Evolutionary conservation across 2,113 vertebrate genomes (phyloP).

Genomic region (Strix aluco): DNA sequence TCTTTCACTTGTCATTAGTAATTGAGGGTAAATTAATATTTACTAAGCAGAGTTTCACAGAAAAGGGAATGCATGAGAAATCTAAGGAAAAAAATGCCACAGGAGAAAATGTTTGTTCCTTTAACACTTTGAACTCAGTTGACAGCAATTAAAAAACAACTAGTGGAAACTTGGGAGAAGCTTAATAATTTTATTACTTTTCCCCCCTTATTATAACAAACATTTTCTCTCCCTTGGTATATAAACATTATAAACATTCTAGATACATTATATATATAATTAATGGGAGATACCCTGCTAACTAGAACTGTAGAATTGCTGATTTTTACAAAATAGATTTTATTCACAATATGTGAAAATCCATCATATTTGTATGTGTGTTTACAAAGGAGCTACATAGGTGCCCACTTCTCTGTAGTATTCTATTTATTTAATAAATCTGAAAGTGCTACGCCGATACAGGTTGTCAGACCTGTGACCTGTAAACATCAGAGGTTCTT

Average conservation of each 20-base stretch:
- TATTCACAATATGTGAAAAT: neutral
- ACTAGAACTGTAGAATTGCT: neutral
- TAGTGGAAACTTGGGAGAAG: constrained; percentile 7
- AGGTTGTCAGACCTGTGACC: neutral
- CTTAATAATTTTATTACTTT: constrained; percentile 5
- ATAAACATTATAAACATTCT: neutral
- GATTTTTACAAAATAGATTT: neutral
- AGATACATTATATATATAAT: neutral
- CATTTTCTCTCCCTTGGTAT: neutral
- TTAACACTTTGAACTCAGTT: constrained; percentile 34
- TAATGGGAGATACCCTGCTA: neutral
- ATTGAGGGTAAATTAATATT: constrained; percentile 79
- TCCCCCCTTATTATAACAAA: neutral
- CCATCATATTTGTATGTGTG: neutral
- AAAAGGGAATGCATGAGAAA: constrained; percentile 48
- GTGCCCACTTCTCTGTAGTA: neutral
- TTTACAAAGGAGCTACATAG: neutral
- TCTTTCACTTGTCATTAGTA: constrained; percentile 81
- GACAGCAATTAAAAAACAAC: constrained; percentile 1
- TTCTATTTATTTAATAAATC: neutral
- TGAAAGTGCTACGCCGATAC: neutral
- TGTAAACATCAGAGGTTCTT: neutral
- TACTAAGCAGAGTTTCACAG: constrained; percentile 77
- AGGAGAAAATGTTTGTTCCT: constrained; percentile 13
- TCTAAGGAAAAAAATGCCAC: neutral